phyloP scores from a whole-genome alignment of 2,113 vertebrate genomes.

The Glareola pratincola region DNA sequence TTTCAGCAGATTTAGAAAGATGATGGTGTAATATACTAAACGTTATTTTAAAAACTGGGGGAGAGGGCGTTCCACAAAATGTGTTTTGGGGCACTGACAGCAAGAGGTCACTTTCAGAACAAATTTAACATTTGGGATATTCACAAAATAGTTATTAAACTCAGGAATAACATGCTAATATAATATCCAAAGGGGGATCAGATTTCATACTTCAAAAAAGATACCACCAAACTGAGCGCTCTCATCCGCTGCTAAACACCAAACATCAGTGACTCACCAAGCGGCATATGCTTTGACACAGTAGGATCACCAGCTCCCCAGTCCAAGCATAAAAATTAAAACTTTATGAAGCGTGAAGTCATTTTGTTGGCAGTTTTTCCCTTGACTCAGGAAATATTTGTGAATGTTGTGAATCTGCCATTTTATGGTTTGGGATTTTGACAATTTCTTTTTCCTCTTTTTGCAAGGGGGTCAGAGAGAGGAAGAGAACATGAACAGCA shows the following conservation, averaged over 20 bases:
- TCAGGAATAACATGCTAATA: neutral
- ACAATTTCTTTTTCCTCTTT: slow-evolving; percentile 9
- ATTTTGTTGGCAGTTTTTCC: slow-evolving; percentile 23
- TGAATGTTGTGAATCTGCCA: slow-evolving; percentile 16
- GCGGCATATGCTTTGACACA: neutral
- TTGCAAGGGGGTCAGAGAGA: neutral
- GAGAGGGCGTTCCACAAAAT: fast-evolving
- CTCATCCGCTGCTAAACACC: neutral
- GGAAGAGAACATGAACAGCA: neutral
- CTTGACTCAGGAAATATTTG: slow-evolving; percentile 43
- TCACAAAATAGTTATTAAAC: neutral
- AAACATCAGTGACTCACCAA: neutral
- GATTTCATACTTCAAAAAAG: neutral
- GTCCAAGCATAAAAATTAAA: neutral
- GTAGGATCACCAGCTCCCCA: neutral
- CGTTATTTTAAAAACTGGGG: neutral
- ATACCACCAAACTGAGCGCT: neutral
- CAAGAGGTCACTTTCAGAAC: neutral
- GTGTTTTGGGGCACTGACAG: neutral
- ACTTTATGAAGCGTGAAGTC: slow-evolving; percentile 17
- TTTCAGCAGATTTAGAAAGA: neutral
- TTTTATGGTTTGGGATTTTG: slow-evolving; percentile 39
- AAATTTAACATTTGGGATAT: neutral
- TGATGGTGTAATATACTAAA: neutral
- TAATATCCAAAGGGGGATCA: neutral